Conservation (phyloP, 2,888 invertebrate species). For the Agrochola lychnidis region DNA sequence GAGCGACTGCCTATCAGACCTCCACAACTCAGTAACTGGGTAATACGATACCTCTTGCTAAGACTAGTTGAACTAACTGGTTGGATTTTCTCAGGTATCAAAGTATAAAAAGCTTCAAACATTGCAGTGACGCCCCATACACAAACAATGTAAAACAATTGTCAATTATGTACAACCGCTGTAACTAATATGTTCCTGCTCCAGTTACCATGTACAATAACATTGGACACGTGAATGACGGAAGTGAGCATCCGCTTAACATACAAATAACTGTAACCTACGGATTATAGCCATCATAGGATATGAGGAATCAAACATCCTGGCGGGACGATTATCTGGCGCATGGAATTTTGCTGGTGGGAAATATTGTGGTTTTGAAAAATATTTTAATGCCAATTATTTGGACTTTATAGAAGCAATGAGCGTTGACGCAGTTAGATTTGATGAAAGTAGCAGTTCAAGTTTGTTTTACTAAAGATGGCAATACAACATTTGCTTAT, state of each 20-base stretch:
- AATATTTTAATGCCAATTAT: not conserved
- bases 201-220: constrained; percentile 81
- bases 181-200: constrained; percentile 77
- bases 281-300: constrained; percentile 63
- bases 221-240: constrained; percentile 76
- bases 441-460: not conserved
- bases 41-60: too few species aligned
- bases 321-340: constrained; percentile 39
- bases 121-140: not conserved
- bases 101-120: constrained; percentile 30
- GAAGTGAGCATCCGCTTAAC: constrained; percentile 82
- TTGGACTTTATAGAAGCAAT: not conserved
- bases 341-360: constrained; percentile 29
- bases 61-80: too few species aligned
- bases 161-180: constrained; percentile 65
- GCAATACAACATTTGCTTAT: not conserved
- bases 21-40: too few species aligned
- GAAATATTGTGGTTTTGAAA: not conserved
- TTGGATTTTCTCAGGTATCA: constrained; percentile 12
- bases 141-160: constrained; percentile 63
- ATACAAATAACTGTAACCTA: constrained; percentile 73
- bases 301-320: constrained; percentile 63
- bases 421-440: not conserved
- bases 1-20: too few species aligned
- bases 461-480: too few species aligned